These are phyloP conservation scores for Drosophila niveifrons DNA, from an alignment of 2,888 invertebrate species.

Conservation along the genomic window DNA sequence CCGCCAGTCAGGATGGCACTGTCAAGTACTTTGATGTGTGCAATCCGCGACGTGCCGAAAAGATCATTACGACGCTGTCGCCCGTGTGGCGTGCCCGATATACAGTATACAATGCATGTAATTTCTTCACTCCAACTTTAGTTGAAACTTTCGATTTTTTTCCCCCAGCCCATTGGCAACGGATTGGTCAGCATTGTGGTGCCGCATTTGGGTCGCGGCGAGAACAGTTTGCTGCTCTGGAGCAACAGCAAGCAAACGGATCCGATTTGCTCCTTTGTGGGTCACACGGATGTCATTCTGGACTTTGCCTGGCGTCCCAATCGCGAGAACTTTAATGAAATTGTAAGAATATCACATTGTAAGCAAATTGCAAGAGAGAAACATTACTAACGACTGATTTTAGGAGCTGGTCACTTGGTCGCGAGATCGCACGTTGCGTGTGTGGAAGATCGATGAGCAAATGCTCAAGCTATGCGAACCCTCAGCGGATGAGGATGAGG, in stretches of 20 bases:
- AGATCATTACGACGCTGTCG: conserved; percentile 91
- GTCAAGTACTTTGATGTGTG: conserved; percentile 97
- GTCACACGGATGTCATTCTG: conserved; percentile 96
- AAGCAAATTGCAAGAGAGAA: too few relatives aligned
- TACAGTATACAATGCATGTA: conserved; percentile 87
- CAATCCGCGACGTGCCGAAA: conserved; percentile 93
- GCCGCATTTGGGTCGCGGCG: conserved; percentile 95
- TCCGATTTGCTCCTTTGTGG: conserved; percentile 96
- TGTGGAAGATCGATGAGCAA: conserved; percentile 95
- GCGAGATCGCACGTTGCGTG: conserved; percentile 95
- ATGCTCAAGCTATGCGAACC: conserved; percentile 91
- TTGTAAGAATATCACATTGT: conserved; percentile 64
- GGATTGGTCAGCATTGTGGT: conserved; percentile 96
- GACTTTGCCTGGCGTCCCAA: conserved; percentile 97
- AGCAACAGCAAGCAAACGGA: conserved; percentile 89
- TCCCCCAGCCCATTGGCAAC: conserved; percentile 93
- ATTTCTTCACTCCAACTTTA: not conserved
- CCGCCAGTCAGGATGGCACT: conserved; percentile 97
- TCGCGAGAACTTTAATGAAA: conserved; percentile 85
- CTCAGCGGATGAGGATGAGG: conserved; percentile 69
- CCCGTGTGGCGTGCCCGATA: conserved; percentile 97
- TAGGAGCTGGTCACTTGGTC: conserved; percentile 97
- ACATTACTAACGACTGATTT: not conserved
- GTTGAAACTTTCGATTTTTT: not conserved
- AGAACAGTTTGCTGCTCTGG: conserved; percentile 93